Base-by-base conservation (phyloP, 2,113 vertebrate genomes). In the Eclectus roratus region DNA sequence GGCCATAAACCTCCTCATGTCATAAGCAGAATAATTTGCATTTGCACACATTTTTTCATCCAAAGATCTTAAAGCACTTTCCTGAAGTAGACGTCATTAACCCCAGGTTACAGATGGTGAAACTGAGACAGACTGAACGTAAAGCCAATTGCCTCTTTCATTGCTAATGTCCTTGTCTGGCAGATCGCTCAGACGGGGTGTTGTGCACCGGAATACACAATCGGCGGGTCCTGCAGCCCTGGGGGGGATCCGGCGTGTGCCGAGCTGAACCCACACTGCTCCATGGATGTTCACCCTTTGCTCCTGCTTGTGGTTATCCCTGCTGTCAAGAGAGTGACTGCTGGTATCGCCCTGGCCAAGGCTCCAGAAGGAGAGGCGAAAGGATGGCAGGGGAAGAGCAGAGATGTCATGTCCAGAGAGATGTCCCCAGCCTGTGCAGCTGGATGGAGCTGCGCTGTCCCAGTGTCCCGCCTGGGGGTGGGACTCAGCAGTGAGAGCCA, bases 31-130 rank as follows among this genome's bases (percentile, higher is more conserved):
- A 84, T 81, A 64, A 97, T 97, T 94, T 95, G 88, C 88, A 73
- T 92, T 92, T 63, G 50, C 82, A 80, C 82, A 88, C 41, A 8
- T 83, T 72, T 83, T 79, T 82, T 78, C 92, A 94, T 83, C 89
- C 60, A 4, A 37, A 78, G 91, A 83, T 83, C 76, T 78, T 73
- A 27, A 85, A 95, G 80, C 65, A 43, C 91, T 94, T 89, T 92
- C 78, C 60, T 92, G 88, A 90, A 94, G 95, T 16, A 95, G 92
- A 77, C 83, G 74, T 93, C 95, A 92, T 97, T 95, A 95, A 94
- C 94, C 88, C 72, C 76, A 6, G 92, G 96, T 84, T 96, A 92
- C 80, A 74, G 89, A 73, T 71, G 92, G 92, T 3, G 10, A 74
- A 86, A 78, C 90, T 19, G 71, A 95, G 95, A 78, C 92, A 53